phyloP scores from a whole-genome alignment of 2,797 vertebrate species.

The Gambelia wislizenii region DNA sequence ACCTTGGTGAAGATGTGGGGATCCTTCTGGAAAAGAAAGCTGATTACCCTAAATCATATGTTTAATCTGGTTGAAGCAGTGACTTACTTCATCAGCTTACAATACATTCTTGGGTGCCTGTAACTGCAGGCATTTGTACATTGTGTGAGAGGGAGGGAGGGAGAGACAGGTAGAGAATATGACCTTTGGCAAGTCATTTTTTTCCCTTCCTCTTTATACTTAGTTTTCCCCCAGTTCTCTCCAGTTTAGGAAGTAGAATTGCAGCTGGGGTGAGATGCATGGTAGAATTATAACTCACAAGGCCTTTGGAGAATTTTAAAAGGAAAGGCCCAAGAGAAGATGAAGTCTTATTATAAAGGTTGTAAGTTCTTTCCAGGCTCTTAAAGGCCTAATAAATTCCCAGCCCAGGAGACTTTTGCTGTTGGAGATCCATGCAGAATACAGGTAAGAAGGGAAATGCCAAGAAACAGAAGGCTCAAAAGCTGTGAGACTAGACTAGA shows the following conservation, averaged over 20 bases:
- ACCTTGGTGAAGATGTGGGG: too few species aligned
- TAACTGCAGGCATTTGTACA: too few species aligned
- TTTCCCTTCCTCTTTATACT: not conserved
- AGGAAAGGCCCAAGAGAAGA: conserved; percentile 46
- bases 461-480: not conserved
- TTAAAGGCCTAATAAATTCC: conserved; percentile 65
- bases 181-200: conserved; percentile 14
- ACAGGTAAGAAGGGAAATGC: conserved; percentile 25
- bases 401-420: conserved; percentile 54
- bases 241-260: not conserved
- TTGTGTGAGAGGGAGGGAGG: not conserved
- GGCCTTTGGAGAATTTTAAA: conserved; percentile 57
- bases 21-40: too few species aligned
- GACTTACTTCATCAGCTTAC: too few species aligned
- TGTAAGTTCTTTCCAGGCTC: conserved; percentile 53
- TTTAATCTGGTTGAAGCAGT: too few species aligned
- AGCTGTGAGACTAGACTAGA: not conserved
- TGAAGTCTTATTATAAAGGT: conserved; percentile 52
- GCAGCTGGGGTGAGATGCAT: not conserved
- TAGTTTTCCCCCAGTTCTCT: not conserved
- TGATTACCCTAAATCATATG: too few species aligned
- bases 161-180: not conserved
- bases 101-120: too few species aligned
- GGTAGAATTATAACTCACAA: conserved; percentile 51
- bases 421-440: conserved; percentile 40